Base-by-base conservation (phyloP, 2,888 invertebrate species). In the Heliconius erato region DNA sequence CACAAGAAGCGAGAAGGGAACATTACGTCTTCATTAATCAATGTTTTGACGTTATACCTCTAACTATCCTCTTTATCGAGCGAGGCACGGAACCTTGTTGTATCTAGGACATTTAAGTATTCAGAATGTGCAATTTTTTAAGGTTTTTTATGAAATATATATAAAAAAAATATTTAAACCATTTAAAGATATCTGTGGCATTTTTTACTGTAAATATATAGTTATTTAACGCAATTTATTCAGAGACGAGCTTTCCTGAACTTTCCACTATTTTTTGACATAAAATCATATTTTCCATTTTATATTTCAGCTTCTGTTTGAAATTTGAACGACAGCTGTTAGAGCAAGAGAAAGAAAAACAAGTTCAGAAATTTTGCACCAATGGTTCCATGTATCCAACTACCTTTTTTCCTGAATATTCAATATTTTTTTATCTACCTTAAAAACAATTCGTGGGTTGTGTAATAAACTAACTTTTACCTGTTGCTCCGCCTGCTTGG, bases 311-410 rank as follows among this genome's bases (percentile, higher is more conserved):
- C 44, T 72, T 72, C 44, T 72, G 26, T 72, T 44, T 72, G 16
- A 44, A 72, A 44, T 72, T 72, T 72, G 26, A 44, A 44, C 44
- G 44, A 44, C 72, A 72, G 72, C 72, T 72, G 72, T n/a, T 72
- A 72, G 44, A 71, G 14, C 7, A 28, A 26, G 44, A 44, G 44
- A 72, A 72, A 71, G 40, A n/a, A 26, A 71, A 44, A 26, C 72
- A 72, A 49, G 16, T 28, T 44, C 9, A 7, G 16, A 44, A 49
- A 49, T 72, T 44, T 16, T 44, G 26, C 44, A 44, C 44, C 44
- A 28, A 44, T 49, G 26, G 44, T 72, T 44, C 26, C 67, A 67
- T 6, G 19, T 67, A 16, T 16, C 19, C 54, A n/a, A n/a, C 63
- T n/a, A n/a, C n/a, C 23, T 9, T 67, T n/a, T 67, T 26, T 16